Conservation (phyloP, 2,797 vertebrate species). For the Remorina albescens region DNA sequence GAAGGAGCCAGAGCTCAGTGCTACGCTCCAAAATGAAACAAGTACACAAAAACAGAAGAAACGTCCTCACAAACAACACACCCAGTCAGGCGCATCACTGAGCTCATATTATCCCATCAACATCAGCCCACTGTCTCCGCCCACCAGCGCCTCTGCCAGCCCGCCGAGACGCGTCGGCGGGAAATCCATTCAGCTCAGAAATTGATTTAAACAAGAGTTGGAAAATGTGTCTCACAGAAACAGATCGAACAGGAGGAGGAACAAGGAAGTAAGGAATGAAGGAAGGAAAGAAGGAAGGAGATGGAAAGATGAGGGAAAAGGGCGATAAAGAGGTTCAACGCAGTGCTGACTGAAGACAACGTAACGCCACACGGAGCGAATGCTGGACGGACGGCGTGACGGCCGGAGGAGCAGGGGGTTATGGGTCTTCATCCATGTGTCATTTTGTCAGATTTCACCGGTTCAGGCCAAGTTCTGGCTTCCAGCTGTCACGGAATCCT, state of each 20-base stretch:
- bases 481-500: conserved; percentile 7
- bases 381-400: conserved; percentile 19
- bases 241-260: conserved; percentile 1
- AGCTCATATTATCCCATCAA: neutral
- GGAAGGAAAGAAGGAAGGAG: neutral
- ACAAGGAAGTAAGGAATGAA: conserved; percentile 6
- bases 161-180: neutral
- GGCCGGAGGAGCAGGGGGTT: conserved; percentile 37
- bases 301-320: neutral
- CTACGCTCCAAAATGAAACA: too few species aligned
- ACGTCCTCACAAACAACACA: neutral
- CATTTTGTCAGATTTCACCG: conserved; percentile 40
- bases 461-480: conserved; percentile 2
- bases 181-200: conserved; percentile 31
- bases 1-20: too few species aligned
- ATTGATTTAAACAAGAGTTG: conserved; percentile 22
- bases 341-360: conserved; percentile 45
- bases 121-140: neutral
- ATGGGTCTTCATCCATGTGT: conserved; percentile 46
- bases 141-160: neutral
- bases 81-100: too few species aligned
- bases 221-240: conserved; percentile 24
- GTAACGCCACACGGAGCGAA: conserved; percentile 4
- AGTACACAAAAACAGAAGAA: neutral
- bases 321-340: conserved; percentile 18